These are phyloP conservation scores for Bubo blakistoni DNA, from an alignment of 2,113 vertebrate genomes.

Conservation along the genomic window DNA sequence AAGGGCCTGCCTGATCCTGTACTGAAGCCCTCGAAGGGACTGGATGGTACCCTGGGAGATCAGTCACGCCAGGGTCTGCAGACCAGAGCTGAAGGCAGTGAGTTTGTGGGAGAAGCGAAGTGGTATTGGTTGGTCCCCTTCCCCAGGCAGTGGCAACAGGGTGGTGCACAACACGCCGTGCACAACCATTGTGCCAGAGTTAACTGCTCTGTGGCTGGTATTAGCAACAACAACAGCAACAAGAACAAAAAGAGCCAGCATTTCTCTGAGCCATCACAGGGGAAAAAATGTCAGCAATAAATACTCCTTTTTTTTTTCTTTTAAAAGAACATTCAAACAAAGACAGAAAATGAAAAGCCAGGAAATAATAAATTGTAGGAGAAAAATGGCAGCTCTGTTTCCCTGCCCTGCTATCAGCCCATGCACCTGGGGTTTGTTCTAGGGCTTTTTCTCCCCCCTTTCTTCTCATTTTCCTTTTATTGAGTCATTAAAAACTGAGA, in stretches of 20 bases:
- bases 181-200: not conserved
- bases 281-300: slow-evolving; percentile 28
- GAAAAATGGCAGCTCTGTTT: slow-evolving; percentile 42
- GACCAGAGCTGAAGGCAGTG: not conserved
- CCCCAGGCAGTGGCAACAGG: not conserved
- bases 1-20: not conserved
- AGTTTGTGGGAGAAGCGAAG: not conserved
- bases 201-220: not conserved
- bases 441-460: not conserved
- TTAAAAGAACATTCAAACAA: slow-evolving; percentile 7
- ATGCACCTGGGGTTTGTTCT: not conserved
- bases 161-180: fast-evolving
- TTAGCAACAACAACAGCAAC: not conserved
- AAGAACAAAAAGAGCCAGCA: not conserved
- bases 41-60: not conserved
- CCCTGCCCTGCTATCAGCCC: slow-evolving; percentile 44
- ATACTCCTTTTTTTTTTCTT: slow-evolving; percentile 40
- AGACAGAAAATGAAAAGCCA: slow-evolving; percentile 43
- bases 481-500: not conserved
- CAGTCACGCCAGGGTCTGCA: not conserved
- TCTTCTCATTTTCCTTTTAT: not conserved
- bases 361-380: slow-evolving; percentile 18
- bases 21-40: not conserved
- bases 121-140: not conserved
- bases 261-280: not conserved